A percentile compares a stretch with the other conserved stretches of the same genome.
These are phyloP conservation scores for Geotrypetes seraphini DNA, from an alignment of 2,797 vertebrate species.

Conservation along the genomic window DNA sequence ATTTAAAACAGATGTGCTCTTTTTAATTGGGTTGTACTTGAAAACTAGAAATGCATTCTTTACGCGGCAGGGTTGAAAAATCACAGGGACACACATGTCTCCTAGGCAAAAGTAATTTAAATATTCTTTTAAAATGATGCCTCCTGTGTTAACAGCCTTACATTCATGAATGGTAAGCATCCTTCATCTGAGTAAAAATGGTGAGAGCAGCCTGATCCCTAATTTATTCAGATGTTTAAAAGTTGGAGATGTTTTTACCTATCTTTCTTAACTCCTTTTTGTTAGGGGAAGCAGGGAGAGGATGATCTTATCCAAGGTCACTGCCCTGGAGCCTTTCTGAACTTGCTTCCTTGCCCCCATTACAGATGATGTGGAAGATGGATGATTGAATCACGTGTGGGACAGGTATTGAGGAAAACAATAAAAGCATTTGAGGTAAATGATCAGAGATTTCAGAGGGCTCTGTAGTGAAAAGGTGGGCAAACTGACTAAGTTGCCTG, in stretches of 20 bases:
- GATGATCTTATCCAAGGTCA: too few species aligned
- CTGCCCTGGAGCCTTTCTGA: too few species aligned
- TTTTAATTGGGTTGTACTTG: slow-evolving; percentile 46
- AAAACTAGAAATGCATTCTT: slow-evolving; percentile 40
- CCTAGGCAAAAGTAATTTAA: slow-evolving; percentile 22
- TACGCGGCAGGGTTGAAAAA: slow-evolving; percentile 40
- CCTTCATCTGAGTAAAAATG: slow-evolving; percentile 28
- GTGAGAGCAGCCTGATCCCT: slow-evolving; percentile 2
- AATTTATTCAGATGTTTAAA: neutral
- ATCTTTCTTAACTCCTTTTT: rapidly evolving
- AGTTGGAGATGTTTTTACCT: neutral
- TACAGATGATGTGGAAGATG: too few species aligned
- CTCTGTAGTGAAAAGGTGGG: too few species aligned
- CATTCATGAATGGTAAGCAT: slow-evolving; percentile 1
- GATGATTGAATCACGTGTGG: too few species aligned
- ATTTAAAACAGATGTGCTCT: slow-evolving; percentile 59
- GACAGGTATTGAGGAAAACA: too few species aligned
- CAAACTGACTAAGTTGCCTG: too few species aligned
- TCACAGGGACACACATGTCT: slow-evolving; percentile 26
- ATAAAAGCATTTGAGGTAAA: too few species aligned
- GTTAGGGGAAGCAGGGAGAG: too few species aligned
- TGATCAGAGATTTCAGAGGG: too few species aligned
- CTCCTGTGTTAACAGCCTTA: slow-evolving; percentile 1
- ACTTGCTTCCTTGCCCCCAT: too few species aligned
- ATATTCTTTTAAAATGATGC: too few species aligned